Conservation (phyloP, 2,888 invertebrate genomes). For the Acanthopleura granulata region DNA sequence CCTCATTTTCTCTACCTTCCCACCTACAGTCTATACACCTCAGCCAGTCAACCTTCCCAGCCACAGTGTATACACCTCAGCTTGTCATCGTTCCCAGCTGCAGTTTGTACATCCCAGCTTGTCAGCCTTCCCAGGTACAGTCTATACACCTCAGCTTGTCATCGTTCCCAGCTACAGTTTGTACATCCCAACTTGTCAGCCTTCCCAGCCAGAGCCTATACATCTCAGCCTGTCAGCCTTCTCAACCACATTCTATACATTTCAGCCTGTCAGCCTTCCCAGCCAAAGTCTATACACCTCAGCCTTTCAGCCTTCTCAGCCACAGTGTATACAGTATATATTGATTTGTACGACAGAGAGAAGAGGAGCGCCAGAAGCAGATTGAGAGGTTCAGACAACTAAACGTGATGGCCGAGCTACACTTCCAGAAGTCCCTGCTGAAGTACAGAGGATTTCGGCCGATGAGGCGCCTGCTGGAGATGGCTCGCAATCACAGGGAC, state of each 20-base stretch:
- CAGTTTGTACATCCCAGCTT: neutral
- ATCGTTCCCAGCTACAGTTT: neutral
- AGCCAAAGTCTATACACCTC: no score
- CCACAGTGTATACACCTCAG: no score
- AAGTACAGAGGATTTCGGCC: conserved; percentile 55
- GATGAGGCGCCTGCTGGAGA: conserved; percentile 50
- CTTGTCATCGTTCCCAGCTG: neutral
- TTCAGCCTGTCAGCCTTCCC: no score
- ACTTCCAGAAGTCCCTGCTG: conserved; percentile 48
- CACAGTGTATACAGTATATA: no score
- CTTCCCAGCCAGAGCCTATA: no score
- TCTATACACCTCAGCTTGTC: neutral
- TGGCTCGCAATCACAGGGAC: conserved; percentile 43
- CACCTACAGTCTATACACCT: neutral
- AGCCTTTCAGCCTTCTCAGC: neutral
- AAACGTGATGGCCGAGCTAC: conserved; percentile 50
- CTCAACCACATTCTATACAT: neutral
- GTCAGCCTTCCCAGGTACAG: no score
- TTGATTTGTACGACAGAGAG: conserved; percentile 44
- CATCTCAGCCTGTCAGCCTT: neutral
- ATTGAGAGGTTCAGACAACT: conserved; percentile 44
- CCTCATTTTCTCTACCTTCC: neutral
- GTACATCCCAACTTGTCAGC: neutral
- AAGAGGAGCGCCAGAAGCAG: conserved; percentile 46
- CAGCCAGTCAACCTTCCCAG: no score